Base-by-base conservation (phyloP, 2,888 invertebrate species). In the Dicranocentrus wangi region DNA sequence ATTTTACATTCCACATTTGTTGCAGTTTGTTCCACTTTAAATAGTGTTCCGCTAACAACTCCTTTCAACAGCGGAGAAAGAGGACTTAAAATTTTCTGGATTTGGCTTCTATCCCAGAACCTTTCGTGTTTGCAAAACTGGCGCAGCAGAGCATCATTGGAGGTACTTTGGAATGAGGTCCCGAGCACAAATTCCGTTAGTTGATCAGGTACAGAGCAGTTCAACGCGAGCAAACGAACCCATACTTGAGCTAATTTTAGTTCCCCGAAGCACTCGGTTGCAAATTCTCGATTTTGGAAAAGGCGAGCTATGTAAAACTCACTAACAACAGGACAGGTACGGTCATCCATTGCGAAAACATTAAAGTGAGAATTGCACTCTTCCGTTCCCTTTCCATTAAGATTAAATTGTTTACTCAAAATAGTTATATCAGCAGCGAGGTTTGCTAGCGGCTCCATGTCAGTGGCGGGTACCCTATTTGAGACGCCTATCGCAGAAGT, bases 351-450 rank as follows among this genome's bases (percentile, higher is more conserved):
- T 58, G 43, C 43, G 71, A 84, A 86, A n/a, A 63, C 28, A 28
- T 83, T 79, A 69, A 85, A 85, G 23, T 61, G 73, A n/a, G 70
- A 61, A 0, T n/a, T 13, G 8, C 21, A 43, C n/a, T 53, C 58
- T 10, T 69, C 42, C 15, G 19, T 17, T 15, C 28, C 39, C 10
- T 23, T 66, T 28, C n/a, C 10, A 42, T 39, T 23, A 7, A 28
- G 15, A 15, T 7, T 19, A 17, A 58, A 73, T n/a, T 63, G 28
- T 42, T 17, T 32, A n/a, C 47, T 63, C 5, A 83, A 32, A 10
- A 82, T n/a, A 10, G 84, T 84, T 2, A 86, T 63, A 77, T 84
- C 83, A 10, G 79, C 83, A 1, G 84, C 86, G 3, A 86, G 65
- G 17, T 73, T 76, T 10, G 85, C 83, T 53, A 85, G 39, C 13